These are phyloP conservation scores for Choloepus hoffmanni DNA, from an alignment of 2,113 vertebrate genomes.

Conservation along the genomic window DNA sequence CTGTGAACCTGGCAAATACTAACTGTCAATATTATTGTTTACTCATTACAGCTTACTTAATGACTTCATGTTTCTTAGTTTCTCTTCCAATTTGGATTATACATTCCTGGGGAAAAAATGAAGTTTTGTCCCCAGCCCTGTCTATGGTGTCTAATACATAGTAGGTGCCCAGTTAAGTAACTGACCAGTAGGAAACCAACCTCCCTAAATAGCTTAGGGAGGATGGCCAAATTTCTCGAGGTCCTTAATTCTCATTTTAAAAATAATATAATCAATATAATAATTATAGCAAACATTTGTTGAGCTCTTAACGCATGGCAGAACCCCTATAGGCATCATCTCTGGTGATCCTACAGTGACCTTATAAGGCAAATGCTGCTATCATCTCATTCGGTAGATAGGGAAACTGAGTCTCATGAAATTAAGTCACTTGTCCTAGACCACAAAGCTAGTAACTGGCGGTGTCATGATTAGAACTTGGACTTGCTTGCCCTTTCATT, in stretches of 20 bases:
- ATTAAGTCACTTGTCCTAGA: neutral
- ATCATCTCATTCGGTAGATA: neutral
- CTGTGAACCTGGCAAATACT: neutral
- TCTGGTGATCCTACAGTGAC: neutral
- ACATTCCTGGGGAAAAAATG: neutral
- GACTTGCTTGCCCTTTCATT: neutral
- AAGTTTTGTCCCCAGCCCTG: neutral
- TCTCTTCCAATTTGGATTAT: conserved; percentile 1
- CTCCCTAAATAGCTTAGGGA: conserved; percentile 23
- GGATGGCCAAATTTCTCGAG: neutral
- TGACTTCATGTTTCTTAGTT: neutral
- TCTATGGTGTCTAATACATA: neutral
- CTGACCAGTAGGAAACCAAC: neutral
- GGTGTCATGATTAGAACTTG: neutral
- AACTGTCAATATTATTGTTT: neutral
- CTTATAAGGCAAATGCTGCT: neutral
- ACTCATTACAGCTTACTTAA: neutral
- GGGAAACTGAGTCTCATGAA: conserved; percentile 2
- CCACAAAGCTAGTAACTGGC: neutral
- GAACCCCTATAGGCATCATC: neutral
- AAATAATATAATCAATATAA: neutral
- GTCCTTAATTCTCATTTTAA: conserved; percentile 16
- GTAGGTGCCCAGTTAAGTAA: neutral
- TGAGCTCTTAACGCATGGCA: neutral
- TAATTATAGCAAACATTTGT: neutral